These are phyloP conservation scores for Epizoanthus rinbou DNA, from an alignment of 92 coral and sea anemone species.

Conservation along the genomic window DNA sequence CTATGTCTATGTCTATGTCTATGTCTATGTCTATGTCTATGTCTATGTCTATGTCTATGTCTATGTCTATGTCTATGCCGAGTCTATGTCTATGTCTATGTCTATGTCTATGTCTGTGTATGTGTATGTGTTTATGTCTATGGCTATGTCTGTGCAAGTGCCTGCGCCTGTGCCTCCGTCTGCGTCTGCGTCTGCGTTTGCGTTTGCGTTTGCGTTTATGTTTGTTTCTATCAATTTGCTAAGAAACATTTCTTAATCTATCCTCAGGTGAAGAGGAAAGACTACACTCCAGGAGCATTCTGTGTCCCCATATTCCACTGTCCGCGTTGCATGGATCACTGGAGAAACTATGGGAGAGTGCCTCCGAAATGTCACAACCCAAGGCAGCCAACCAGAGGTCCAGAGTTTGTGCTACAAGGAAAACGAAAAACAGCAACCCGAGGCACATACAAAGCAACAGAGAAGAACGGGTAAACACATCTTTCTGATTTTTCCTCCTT, in stretches of 20 bases:
- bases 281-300: conserved; percentile 76
- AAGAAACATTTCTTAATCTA: not conserved
- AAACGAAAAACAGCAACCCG: conserved; percentile 27
- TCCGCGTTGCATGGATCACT: conserved; percentile 79
- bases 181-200: too few species aligned
- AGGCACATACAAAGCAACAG: conserved; percentile 23
- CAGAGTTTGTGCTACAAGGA: conserved; percentile 61
- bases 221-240: not conserved
- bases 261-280: conserved; percentile 68
- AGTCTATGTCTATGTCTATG: not conserved
- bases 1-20: not conserved
- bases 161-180: too few species aligned
- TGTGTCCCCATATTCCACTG: conserved; percentile 97
- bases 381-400: conserved; percentile 77
- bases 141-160: too few species aligned
- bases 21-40: not conserved
- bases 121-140: too few species aligned
- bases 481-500: too few species aligned
- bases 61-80: not conserved
- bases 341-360: conserved; percentile 71
- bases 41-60: not conserved
- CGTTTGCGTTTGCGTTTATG: too few species aligned
- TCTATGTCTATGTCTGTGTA: too few species aligned
- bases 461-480: conserved; percentile 17
- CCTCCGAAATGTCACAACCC: conserved; percentile 69